phyloP scores from a whole-genome alignment of 2,888 invertebrate species.

The Drosophila pegasa region DNA sequence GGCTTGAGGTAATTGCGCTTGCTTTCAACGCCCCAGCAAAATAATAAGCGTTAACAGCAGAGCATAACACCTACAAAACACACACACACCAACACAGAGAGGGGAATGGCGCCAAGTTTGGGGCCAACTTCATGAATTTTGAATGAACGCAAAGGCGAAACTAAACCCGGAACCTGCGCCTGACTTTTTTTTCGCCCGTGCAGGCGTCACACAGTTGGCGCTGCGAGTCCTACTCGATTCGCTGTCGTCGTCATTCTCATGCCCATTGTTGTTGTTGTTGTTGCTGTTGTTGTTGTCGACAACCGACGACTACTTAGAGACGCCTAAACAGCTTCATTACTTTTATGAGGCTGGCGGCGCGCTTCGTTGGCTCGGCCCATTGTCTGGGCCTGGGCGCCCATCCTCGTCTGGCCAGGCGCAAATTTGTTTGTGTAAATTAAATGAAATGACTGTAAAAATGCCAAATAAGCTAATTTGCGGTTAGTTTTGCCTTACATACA shows the following conservation, averaged over 20 bases:
- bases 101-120: constrained; percentile 70
- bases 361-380: constrained; percentile 75
- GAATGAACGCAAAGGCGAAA: constrained; percentile 69
- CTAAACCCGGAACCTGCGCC: constrained; percentile 35
- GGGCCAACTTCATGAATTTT: constrained; percentile 77
- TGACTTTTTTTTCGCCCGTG: constrained; percentile 50
- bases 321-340: constrained; percentile 82
- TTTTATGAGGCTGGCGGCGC: constrained; percentile 77
- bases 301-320: constrained; percentile 80
- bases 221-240: constrained; percentile 25
- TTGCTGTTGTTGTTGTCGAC: constrained; percentile 46
- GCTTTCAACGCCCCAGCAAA: constrained; percentile 59
- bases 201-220: constrained; percentile 66
- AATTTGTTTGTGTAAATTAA: constrained; percentile 81
- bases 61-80: constrained; percentile 27
- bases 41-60: constrained; percentile 52
- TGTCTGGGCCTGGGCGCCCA: constrained; percentile 50
- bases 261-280: constrained; percentile 22
- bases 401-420: constrained; percentile 70
- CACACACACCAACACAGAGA: constrained; percentile 19
- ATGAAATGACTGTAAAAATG: constrained; percentile 81
- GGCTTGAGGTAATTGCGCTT: constrained; percentile 54
- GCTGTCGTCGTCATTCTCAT: not conserved
- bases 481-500: constrained; percentile 59
- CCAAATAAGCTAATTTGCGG: constrained; percentile 80